Evolutionary conservation across 2,888 invertebrate genomes (phyloP).

Genomic region (Morpho achilles): DNA sequence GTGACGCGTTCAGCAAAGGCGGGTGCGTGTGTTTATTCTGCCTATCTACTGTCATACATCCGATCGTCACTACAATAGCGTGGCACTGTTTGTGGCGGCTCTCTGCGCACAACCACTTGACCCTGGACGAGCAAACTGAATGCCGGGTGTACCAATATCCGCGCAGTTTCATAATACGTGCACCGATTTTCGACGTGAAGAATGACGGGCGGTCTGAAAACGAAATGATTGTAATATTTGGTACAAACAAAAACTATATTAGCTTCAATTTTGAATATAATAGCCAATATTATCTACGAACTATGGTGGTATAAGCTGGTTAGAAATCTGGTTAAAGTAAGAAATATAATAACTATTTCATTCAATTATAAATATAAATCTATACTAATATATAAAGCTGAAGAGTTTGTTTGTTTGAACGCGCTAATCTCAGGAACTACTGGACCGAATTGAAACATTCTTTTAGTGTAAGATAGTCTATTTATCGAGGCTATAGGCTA

Average conservation of each 20-base stretch:
- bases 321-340: too few species aligned
- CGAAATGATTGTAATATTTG: constrained; percentile 7
- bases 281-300: not conserved
- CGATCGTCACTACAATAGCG: constrained; percentile 65
- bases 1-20: constrained; percentile 31
- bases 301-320: too few species aligned
- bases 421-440: too few species aligned
- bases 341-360: too few species aligned
- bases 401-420: too few species aligned
- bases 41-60: constrained; percentile 55
- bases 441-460: too few species aligned
- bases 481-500: too few species aligned
- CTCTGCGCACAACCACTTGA: constrained; percentile 65
- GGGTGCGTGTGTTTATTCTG: constrained; percentile 65
- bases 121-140: constrained; percentile 66
- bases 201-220: constrained; percentile 58
- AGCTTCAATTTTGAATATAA: not conserved
- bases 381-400: too few species aligned
- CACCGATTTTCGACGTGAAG: constrained; percentile 61
- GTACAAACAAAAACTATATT: not conserved
- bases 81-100: constrained; percentile 57
- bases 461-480: too few species aligned
- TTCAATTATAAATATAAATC: too few species aligned
- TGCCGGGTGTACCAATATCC: constrained; percentile 67
- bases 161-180: constrained; percentile 59